Base-by-base conservation (phyloP, 30 jellyfish, hydroid and myxozoan genomes). In the Rhopilema esculentum region DNA sequence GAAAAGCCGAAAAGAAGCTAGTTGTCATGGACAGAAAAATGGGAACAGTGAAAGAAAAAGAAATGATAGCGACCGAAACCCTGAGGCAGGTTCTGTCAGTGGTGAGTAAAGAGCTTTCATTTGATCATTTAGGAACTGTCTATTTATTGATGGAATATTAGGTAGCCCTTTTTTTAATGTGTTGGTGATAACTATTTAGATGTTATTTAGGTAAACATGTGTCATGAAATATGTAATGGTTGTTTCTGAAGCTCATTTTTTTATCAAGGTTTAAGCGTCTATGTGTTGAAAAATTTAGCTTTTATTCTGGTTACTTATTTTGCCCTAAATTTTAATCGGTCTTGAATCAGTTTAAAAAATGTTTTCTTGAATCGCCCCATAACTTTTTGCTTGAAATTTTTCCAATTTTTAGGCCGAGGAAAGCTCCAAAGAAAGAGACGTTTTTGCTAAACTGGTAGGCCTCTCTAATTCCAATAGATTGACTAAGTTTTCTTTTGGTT, bases 61-160 rank as follows among this genome's bases (percentile, higher is more conserved):
- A 87, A 69, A 19, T 57, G 53, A 26, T 87, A 17, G 91, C 90
- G 27, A 79, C 90, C 16, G 86, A 87, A 31, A 77, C 95, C 20
- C 71, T 87, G 72, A 53, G 66, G 0, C 86, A 87, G 77, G 95
- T 87, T 50, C 53, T 87, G 6, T 49, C 90, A 64, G 95, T 87
- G 79, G 95, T 87, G 77, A 18, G 57, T 40, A 40, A 40, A 40
- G 57, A 40, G n/a, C 66, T 25, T 64, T 4, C 27, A 25, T 64
- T 64, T 64, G 27, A 21, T 2, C 7, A 17, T 64, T 18, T 64
- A 21, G 20, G 67, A 52, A 52, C 67, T 16, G 16, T 52, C 20
- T 52, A 20, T 15, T 20, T 52, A 52, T 52, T 20, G 20, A 52
- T 15, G 20, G 16, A 12, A 12, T 20, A 52, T 52, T n/a, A n/a